Evolutionary conservation across 2,888 invertebrate genomes (phyloP), one percentile per base, ranked within the genome.

Genomic region (Andricus quercusramuli): DNA sequence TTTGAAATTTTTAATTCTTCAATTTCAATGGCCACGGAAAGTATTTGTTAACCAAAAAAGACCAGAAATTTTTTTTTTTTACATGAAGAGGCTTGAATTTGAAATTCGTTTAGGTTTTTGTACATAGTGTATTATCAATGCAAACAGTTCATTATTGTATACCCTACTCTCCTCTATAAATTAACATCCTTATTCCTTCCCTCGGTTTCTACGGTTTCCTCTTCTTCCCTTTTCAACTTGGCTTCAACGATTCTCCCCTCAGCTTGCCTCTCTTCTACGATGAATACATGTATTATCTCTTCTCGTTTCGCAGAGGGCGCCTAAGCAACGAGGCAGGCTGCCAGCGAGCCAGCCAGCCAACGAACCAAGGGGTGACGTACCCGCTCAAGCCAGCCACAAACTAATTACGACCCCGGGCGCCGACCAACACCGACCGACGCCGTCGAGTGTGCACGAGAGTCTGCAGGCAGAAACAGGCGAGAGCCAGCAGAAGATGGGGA

Each of bases 371-470:
- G 80, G 81, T 85, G 82, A 82, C 81, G 82, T 81, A 81, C 82
- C 80, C 80, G 81, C 79, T 78, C 78, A 79, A 84, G 81, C 80
- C 81, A 83, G 83, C 83, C 85, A 66, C 85, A 83, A 84, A 84
- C 84, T 85, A 84, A 85, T 85, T 85, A 83, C 85, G 83, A 82
- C 84, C 85, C 80, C 74, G 82, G 83, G 84, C 83, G 81, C 79
- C 82, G 78, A 83, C 51, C 77, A 59, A 64, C 65, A 37, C 20
- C 22, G 44, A 25, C 59, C n/a, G 78, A 67, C n/a, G 15, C 37
- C 51, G 32, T n/a, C 3, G n/a, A 77, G 68, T 47, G 78, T 64
- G n/a, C 66, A 51, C 20, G 59, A 25, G 68, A 41, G 77, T 32
- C 29, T 62, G 15, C 68, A 44, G 56, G 78, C 64, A 78, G 59